Percentiles rank a stretch among this genome's conserved stretches.
Conservation (phyloP, 92 coral and sea anemone genomes). For the Hydrozoanthus gracilis region DNA sequence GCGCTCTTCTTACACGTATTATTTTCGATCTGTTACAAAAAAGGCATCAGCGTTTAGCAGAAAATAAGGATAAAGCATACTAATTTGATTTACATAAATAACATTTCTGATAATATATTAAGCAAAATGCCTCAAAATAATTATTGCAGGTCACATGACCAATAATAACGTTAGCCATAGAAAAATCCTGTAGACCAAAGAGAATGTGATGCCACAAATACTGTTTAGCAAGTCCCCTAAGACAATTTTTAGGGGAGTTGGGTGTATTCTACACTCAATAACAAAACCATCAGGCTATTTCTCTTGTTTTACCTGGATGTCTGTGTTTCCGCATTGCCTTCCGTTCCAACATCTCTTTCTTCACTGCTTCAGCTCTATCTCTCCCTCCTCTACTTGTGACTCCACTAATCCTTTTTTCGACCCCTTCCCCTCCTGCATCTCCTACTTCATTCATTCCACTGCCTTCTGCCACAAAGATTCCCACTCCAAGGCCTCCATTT, state of each 20-base stretch:
- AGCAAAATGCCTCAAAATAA: slow-evolving; percentile 2
- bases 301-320: slow-evolving; percentile 12
- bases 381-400: not conserved
- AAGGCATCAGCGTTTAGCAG: slow-evolving; percentile 28
- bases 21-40: slow-evolving; percentile 30
- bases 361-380: slow-evolving; percentile 1
- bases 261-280: not conserved
- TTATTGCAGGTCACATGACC: slow-evolving; percentile 8
- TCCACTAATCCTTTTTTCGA: not conserved
- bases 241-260: not conserved
- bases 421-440: not conserved
- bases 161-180: not conserved
- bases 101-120: not conserved
- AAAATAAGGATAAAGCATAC: not conserved
- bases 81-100: not conserved
- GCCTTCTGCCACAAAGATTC: not conserved
- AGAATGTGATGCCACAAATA: not conserved
- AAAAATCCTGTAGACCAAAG: not conserved
- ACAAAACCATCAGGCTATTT: not conserved
- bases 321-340: not conserved
- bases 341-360: not conserved
- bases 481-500: not conserved
- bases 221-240: not conserved
- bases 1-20: slow-evolving; percentile 25
- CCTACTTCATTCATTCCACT: not conserved